phyloP scores from a whole-genome alignment of 2,888 invertebrate species.

The Pherbina coryleti region DNA sequence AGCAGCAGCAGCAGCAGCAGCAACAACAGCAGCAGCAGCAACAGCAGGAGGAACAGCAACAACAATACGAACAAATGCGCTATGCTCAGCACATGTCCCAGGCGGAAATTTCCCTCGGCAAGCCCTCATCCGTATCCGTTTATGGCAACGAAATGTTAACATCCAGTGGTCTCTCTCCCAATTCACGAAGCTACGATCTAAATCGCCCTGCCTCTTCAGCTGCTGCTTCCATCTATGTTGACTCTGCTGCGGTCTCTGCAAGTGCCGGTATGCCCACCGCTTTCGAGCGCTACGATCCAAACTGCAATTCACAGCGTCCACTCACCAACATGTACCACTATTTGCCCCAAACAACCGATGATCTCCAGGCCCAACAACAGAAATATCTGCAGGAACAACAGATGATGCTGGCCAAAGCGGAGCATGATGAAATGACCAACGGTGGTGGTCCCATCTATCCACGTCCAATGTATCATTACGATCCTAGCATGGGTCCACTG shows the following conservation, averaged over 20 bases:
- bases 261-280: conserved; percentile 70
- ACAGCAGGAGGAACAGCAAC: conserved; percentile 59
- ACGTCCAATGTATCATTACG: conserved; percentile 87
- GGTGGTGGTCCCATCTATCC: conserved; percentile 80
- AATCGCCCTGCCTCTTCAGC: conserved; percentile 56
- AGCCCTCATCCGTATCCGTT: conserved; percentile 52
- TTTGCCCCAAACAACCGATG: conserved; percentile 72
- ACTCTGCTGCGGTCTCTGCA: conserved; percentile 52
- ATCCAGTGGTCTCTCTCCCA: conserved; percentile 58
- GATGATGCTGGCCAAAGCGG: conserved; percentile 76
- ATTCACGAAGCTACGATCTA: conserved; percentile 60
- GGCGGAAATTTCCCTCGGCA: conserved; percentile 67
- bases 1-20: conserved; percentile 70
- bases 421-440: conserved; percentile 74
- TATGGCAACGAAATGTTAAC: conserved; percentile 56
- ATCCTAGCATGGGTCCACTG: conserved; percentile 78
- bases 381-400: conserved; percentile 74
- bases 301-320: conserved; percentile 68
- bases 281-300: conserved; percentile 77
- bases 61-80: conserved; percentile 66
- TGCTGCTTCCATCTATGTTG: conserved; percentile 51
- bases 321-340: conserved; percentile 75
- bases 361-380: conserved; percentile 73
- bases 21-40: conserved; percentile 71
- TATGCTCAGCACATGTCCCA: conserved; percentile 73